phyloP scores from a whole-genome alignment of 2,888 invertebrate genomes.

The Seira ritae region DNA sequence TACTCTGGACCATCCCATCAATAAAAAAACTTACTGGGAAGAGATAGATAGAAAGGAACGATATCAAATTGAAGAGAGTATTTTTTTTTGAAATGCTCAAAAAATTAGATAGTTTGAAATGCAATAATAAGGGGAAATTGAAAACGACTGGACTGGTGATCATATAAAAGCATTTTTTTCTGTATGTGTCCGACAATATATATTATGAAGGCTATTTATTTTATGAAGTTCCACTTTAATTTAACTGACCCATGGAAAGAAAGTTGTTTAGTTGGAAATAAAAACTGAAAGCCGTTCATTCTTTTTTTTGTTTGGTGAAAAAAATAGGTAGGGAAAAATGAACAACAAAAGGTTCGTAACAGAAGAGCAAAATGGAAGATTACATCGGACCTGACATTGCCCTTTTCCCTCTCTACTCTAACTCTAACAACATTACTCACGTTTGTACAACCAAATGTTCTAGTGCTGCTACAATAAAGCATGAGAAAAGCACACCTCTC shows the following conservation, averaged over 20 bases:
- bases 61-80: no score
- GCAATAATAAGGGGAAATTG: neutral
- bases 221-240: neutral
- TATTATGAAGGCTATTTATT: neutral
- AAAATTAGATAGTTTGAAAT: neutral
- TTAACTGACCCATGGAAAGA: neutral
- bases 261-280: neutral
- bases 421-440: neutral
- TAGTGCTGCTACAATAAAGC: neutral
- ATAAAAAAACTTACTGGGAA: neutral
- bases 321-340: neutral
- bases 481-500: neutral
- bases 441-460: neutral
- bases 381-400: slow-evolving; percentile 60
- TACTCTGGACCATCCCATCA: neutral
- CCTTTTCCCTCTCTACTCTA: slow-evolving; percentile 27
- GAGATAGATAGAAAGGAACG: neutral
- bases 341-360: slow-evolving; percentile 3
- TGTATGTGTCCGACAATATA: neutral
- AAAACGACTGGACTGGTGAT: neutral
- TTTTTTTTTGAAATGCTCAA: neutral
- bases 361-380: slow-evolving; percentile 36
- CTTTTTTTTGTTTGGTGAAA: neutral
- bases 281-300: neutral
- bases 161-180: neutral